A percentile compares a stretch with the other conserved stretches of the same genome.
These are phyloP conservation scores for Desoria tigrina DNA, from an alignment of 2,888 invertebrate genomes.

Conservation along the genomic window DNA sequence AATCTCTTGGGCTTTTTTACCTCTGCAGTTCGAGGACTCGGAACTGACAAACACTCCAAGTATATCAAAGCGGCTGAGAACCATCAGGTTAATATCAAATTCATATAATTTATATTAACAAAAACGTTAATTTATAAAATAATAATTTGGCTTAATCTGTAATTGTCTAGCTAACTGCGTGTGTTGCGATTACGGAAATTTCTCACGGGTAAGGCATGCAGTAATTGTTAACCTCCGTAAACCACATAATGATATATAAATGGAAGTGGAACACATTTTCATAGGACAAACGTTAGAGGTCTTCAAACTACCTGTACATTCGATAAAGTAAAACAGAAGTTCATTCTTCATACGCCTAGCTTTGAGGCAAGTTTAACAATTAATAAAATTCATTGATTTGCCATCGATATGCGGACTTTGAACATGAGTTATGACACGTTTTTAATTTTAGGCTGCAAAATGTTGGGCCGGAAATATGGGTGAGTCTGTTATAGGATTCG, in stretches of 20 bases:
- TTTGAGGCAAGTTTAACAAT: too few species aligned
- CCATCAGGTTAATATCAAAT: conserved; percentile 54
- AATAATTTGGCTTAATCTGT: too few species aligned
- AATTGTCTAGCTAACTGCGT: conserved; percentile 44
- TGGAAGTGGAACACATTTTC: neutral
- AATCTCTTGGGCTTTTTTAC: conserved; percentile 55
- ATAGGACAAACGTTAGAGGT: conserved; percentile 79
- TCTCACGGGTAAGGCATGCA: conserved; percentile 66
- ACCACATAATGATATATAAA: too few species aligned
- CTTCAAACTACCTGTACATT: conserved; percentile 85
- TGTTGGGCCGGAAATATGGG: conserved; percentile 91
- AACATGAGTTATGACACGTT: too few species aligned
- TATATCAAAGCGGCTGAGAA: conserved; percentile 56
- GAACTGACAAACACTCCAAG: conserved; percentile 56
- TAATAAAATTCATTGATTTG: too few species aligned
- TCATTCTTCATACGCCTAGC: conserved; percentile 73
- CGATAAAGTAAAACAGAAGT: conserved; percentile 68
- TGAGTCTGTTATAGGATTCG: too few species aligned
- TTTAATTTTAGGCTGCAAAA: too few species aligned
- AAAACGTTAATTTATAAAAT: neutral
- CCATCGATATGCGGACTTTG: too few species aligned
- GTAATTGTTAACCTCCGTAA: too few species aligned
- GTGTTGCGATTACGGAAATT: conserved; percentile 72
- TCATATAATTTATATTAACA: neutral
- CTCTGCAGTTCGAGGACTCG: conserved; percentile 56